Evolutionary conservation across 2,888 invertebrate genomes (phyloP).

Genomic region (Lutraria lutraria): DNA sequence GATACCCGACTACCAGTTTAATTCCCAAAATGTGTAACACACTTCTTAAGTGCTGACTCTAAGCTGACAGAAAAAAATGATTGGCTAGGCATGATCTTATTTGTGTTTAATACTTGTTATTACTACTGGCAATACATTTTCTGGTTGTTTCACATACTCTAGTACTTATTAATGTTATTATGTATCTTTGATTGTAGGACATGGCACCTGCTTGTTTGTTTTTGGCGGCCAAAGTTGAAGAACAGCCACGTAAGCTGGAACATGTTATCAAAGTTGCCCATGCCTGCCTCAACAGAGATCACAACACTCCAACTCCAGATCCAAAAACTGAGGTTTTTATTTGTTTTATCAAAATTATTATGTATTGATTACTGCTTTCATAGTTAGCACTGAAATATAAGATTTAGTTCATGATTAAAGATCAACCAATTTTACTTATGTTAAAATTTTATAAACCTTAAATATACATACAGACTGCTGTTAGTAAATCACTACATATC

Average conservation of each 20-base stretch:
- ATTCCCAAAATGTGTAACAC: too few species aligned
- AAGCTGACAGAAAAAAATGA: too few species aligned
- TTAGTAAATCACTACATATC: not conserved
- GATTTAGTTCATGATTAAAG: too few species aligned
- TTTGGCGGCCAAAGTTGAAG: slow-evolving; percentile 99
- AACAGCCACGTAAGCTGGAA: slow-evolving; percentile 98
- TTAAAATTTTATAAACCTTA: too few species aligned
- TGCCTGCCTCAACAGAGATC: slow-evolving; percentile 92
- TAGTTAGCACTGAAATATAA: not conserved
- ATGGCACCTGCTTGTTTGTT: slow-evolving; percentile 98
- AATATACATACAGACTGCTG: not conserved
- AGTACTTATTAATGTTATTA: too few species aligned
- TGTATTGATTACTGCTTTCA: not conserved
- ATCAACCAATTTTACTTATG: too few species aligned
- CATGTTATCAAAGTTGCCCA: slow-evolving; percentile 98
- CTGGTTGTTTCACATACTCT: too few species aligned
- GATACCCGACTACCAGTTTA: too few species aligned
- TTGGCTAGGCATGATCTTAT: too few species aligned
- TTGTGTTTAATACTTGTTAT: too few species aligned
- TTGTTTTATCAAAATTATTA: not conserved
- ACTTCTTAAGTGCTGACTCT: too few species aligned
- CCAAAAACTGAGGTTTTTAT: slow-evolving; percentile 91
- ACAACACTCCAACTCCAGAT: slow-evolving; percentile 89
- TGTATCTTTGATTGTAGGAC: slow-evolving; percentile 87
- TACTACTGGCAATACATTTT: too few species aligned